Conservation (phyloP, 2,797 vertebrate genomes). For the Poeciliopsis paucimaculata region DNA sequence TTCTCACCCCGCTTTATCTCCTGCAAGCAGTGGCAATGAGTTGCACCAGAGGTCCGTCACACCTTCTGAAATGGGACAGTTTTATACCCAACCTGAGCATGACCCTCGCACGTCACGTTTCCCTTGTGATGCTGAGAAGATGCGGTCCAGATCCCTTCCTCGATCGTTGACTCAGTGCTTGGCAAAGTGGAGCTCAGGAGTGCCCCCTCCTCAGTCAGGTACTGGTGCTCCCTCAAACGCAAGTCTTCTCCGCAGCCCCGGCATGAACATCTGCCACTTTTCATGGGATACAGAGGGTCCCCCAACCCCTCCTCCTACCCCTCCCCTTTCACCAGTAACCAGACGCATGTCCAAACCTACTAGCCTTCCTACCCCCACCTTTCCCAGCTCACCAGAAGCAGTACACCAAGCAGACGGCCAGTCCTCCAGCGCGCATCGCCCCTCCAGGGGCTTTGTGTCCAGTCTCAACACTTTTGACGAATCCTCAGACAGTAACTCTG, state of each 20-base stretch:
- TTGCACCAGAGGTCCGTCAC: constrained; percentile 28
- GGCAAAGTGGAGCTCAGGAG: constrained; percentile 60
- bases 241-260: constrained; percentile 42
- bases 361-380: constrained; percentile 58
- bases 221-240: constrained; percentile 27
- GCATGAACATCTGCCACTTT: constrained; percentile 53
- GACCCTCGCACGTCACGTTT: constrained; percentile 16
- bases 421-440: constrained; percentile 66
- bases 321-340: constrained; percentile 67
- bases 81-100: not conserved
- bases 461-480: constrained; percentile 82
- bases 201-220: constrained; percentile 10
- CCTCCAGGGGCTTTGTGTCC: constrained; percentile 73
- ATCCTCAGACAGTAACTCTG: constrained; percentile 75
- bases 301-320: constrained; percentile 80
- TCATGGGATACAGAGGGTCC: constrained; percentile 67
- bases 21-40: constrained; percentile 24
- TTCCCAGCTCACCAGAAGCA: constrained; percentile 38
- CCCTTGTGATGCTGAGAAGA: constrained; percentile 45
- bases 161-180: constrained; percentile 64
- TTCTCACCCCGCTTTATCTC: constrained; percentile 48
- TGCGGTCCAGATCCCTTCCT: constrained; percentile 73
- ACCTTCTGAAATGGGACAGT: constrained; percentile 33
- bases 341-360: constrained; percentile 73
- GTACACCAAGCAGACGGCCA: constrained; percentile 60